Evolutionary conservation across 2,888 invertebrate genomes (phyloP).

Genomic region (Ennomos erosarius): DNA sequence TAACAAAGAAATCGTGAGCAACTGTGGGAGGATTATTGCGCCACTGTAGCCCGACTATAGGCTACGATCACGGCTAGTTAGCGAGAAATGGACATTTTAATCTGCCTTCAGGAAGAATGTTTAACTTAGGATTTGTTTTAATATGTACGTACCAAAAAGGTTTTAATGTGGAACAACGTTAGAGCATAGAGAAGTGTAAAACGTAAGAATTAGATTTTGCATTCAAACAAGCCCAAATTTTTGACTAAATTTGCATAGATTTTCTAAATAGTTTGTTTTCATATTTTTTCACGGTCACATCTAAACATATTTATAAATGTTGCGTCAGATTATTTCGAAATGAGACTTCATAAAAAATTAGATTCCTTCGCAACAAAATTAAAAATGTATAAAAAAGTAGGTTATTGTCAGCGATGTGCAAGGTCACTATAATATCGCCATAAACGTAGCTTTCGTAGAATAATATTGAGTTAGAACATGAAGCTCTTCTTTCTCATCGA

Average conservation of each 20-base stretch:
- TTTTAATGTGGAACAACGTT: too few species aligned
- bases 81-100: conserved; percentile 3
- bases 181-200: too few species aligned
- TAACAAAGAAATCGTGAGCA: conserved; percentile 38
- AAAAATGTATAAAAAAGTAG: conserved; percentile 13
- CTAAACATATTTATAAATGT: conserved; percentile 15
- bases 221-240: too few species aligned
- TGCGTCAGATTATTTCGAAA: conserved; percentile 16
- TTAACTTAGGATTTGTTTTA: too few species aligned
- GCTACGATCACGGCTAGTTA: conserved; percentile 19
- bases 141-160: too few species aligned
- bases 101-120: not conserved
- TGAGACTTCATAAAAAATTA: conserved; percentile 12
- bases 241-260: too few species aligned
- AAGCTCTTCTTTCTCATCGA: conserved; percentile 13
- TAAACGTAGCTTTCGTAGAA: conserved; percentile 6
- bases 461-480: conserved; percentile 11
- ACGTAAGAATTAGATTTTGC: too few species aligned
- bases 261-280: conserved; percentile 1
- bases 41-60: conserved; percentile 20
- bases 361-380: not conserved
- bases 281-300: conserved; percentile 19
- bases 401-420: conserved; percentile 12
- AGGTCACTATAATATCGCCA: conserved; percentile 7
- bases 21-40: conserved; percentile 38